Evolutionary conservation across 2,113 vertebrate species (phyloP).

Genomic region (Osmerus mordax): DNA sequence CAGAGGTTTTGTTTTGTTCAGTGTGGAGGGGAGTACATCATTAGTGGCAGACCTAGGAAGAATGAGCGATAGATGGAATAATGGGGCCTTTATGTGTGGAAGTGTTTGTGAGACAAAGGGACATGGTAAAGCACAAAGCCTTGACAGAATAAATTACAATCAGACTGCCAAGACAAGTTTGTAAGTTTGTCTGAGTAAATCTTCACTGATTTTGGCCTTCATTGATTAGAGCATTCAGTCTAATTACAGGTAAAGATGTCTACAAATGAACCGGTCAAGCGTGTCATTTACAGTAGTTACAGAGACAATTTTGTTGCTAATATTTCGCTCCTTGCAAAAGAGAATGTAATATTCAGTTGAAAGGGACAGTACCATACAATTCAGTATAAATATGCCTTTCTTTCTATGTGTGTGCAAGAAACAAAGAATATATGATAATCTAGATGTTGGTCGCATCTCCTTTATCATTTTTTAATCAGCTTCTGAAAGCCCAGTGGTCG

Average conservation of each 20-base stretch:
- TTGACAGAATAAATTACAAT: background rate
- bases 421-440: background rate
- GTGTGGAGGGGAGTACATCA: background rate
- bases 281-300: too few relatives aligned
- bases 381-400: too few relatives aligned
- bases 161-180: background rate
- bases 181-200: background rate
- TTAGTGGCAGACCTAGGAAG: background rate
- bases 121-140: background rate
- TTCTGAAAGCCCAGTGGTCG: background rate
- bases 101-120: background rate
- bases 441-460: background rate
- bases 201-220: background rate
- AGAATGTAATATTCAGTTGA: too few relatives aligned
- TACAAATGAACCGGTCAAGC: too few relatives aligned
- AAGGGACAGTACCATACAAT: too few relatives aligned
- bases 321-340: too few relatives aligned
- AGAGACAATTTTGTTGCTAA: too few relatives aligned
- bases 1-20: background rate
- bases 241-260: too few relatives aligned
- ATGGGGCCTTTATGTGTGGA: background rate
- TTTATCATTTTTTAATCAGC: background rate
- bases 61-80: constrained; percentile 2
- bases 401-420: background rate
- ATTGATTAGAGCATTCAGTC: too few relatives aligned